A percentile compares a stretch with the other conserved stretches of the same genome.
phyloP scores from a whole-genome alignment of 1,140 invertebrate genomes.

The Drosophila quadrilineata region DNA sequence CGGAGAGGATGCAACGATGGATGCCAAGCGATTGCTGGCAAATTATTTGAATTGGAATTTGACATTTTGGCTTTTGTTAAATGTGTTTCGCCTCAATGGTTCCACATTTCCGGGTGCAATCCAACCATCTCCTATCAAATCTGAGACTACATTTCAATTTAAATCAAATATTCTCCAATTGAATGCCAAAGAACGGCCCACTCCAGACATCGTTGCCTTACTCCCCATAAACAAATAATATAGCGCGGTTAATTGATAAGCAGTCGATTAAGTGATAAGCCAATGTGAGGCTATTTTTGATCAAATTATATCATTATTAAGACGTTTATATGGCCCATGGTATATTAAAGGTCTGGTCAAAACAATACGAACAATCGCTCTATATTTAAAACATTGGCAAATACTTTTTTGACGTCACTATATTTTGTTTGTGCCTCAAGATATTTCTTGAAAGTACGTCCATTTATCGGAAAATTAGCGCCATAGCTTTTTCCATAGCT shows the following conservation, averaged over 20 bases:
- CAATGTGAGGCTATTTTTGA: conserved; percentile 41
- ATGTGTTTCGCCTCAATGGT: conserved; percentile 20
- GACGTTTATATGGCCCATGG: conserved; percentile 4
- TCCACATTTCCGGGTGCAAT: conserved; percentile 61
- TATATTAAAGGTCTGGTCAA: not conserved
- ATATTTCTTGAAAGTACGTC: conserved; percentile 22
- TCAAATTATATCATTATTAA: conserved; percentile 48
- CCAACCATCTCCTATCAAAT: not conserved
- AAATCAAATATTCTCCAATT: conserved; percentile 12
- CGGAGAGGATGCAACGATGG: not conserved
- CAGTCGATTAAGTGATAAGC: conserved; percentile 35
- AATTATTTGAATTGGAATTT: conserved; percentile 52
- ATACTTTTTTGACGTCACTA: conserved; percentile 55
- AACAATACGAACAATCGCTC: conserved; percentile 8
- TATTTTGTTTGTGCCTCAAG: conserved; percentile 25
- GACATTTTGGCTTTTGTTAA: conserved; percentile 64
- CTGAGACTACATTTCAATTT: conserved; percentile 21
- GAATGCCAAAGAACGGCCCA: not conserved
- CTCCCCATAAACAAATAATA: too few species aligned
- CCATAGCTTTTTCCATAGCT: not conserved
- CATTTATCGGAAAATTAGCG: conserved; percentile 23
- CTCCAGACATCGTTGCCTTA: too few species aligned
- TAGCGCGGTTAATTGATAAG: conserved; percentile 28
- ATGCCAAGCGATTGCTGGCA: conserved; percentile 23
- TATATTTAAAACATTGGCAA: conserved; percentile 56